Percentiles rank a stretch among this genome's conserved stretches.
phyloP scores from a whole-genome alignment of 2,888 invertebrate genomes.

The Gymnoscelis rufifasciata region DNA sequence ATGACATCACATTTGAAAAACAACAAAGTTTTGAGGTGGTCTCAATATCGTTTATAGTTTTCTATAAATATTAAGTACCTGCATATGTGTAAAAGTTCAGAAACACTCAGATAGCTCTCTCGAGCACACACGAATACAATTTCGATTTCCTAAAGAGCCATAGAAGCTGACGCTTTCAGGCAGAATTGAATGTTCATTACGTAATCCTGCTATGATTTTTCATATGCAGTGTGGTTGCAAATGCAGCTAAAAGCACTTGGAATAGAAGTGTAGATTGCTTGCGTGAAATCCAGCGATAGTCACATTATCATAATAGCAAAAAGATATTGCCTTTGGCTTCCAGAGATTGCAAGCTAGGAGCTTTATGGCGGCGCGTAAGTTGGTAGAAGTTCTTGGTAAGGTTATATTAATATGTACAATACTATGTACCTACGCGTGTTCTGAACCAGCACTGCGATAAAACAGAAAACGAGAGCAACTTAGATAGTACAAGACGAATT shows the following conservation, averaged over 20 bases:
- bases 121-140: slow-evolving; percentile 7
- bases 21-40: too few species aligned
- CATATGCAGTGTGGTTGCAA: slow-evolving; percentile 9
- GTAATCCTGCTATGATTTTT: slow-evolving; percentile 6
- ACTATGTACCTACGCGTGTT: too few species aligned
- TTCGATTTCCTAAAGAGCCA: slow-evolving; percentile 9
- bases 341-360: too few species aligned
- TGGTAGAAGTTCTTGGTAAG: too few species aligned
- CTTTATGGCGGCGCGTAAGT: too few species aligned
- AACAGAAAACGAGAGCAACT: too few species aligned
- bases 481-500: too few species aligned
- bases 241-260: slow-evolving; percentile 13
- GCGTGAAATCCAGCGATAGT: slow-evolving; percentile 12
- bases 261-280: slow-evolving; percentile 12
- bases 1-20: too few species aligned
- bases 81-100: neutral
- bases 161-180: slow-evolving; percentile 11
- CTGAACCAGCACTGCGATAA: too few species aligned
- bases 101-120: neutral
- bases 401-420: too few species aligned
- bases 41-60: too few species aligned
- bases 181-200: slow-evolving; percentile 27
- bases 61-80: too few species aligned
- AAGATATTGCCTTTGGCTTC: neutral
- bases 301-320: neutral